These are phyloP conservation scores for Drosophila trapezifrons DNA, from an alignment of 1,140 invertebrate genomes.

Conservation along the genomic window DNA sequence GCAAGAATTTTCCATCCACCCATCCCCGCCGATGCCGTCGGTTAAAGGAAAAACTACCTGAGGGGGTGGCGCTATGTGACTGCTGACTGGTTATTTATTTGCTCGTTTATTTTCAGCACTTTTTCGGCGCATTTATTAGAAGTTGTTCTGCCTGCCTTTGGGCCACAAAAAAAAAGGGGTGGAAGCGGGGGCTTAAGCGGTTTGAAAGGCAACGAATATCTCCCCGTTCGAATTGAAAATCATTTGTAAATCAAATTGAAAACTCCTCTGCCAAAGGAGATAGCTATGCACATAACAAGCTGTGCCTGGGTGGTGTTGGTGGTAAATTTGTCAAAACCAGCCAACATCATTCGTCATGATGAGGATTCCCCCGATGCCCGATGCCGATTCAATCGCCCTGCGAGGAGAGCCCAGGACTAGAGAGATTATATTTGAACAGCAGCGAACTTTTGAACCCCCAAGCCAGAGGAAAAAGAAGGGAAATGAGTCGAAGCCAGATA, in stretches of 20 bases:
- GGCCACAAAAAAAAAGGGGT: slow-evolving; percentile 27
- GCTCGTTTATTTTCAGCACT: slow-evolving; percentile 71
- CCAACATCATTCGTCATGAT: slow-evolving; percentile 66
- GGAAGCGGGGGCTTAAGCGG: not conserved
- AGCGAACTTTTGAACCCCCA: slow-evolving; percentile 41
- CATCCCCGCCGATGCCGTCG: not conserved
- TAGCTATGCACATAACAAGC: slow-evolving; percentile 47
- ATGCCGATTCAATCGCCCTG: slow-evolving; percentile 41
- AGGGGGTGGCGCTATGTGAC: slow-evolving; percentile 26
- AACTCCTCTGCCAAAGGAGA: slow-evolving; percentile 47
- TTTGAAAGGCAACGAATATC: slow-evolving; percentile 33
- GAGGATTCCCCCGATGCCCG: slow-evolving; percentile 7
- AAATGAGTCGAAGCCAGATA: slow-evolving; percentile 47
- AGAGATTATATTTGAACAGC: slow-evolving; percentile 54
- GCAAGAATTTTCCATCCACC: slow-evolving; percentile 30
- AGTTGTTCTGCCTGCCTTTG: slow-evolving; percentile 42
- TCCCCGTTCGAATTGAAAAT: slow-evolving; percentile 51
- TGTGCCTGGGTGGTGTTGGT: slow-evolving; percentile 25
- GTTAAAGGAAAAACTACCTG: slow-evolving; percentile 36
- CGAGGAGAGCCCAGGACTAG: not conserved
- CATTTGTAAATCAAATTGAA: slow-evolving; percentile 71
- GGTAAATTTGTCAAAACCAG: slow-evolving; percentile 65
- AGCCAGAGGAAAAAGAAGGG: not conserved
- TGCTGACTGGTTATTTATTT: slow-evolving; percentile 62
- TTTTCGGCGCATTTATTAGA: slow-evolving; percentile 70